These are phyloP conservation scores for Sycon ciliatum DNA, from an alignment of 37 sponge, comb jelly and placozoan species.

Conservation along the genomic window DNA sequence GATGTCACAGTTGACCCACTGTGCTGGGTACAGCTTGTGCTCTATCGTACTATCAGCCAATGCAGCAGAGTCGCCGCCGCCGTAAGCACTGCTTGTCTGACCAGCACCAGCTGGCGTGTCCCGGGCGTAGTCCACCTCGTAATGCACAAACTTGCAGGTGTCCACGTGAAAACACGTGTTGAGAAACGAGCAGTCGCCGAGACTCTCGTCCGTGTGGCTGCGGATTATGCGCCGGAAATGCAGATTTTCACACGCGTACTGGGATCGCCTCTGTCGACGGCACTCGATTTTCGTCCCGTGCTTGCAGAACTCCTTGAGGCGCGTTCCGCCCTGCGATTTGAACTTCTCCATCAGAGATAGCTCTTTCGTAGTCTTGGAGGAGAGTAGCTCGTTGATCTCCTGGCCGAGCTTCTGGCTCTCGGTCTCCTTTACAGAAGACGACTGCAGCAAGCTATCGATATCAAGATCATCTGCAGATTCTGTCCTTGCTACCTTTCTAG, in stretches of 20 bases:
- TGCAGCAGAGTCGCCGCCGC: no score
- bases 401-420: constrained; percentile 57
- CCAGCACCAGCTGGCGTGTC: not conserved
- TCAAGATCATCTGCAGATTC: no score
- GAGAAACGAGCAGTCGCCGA: constrained; percentile 96
- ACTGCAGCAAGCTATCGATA: constrained; percentile 38
- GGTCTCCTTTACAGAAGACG: constrained; percentile 41
- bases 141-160: constrained; percentile 96
- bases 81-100: not conserved
- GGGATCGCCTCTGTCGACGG: constrained; percentile 35
- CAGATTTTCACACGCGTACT: constrained; percentile 67
- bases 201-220: constrained; percentile 73
- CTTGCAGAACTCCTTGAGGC: constrained; percentile 73
- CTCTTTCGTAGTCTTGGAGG: constrained; percentile 60
- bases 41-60: no score
- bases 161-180: constrained; percentile 96
- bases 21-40: constrained; percentile 52
- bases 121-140: constrained; percentile 56
- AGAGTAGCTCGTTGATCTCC: constrained; percentile 70
- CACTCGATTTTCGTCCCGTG: constrained; percentile 82
- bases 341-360: constrained; percentile 67
- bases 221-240: constrained; percentile 83
- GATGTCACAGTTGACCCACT: constrained; percentile 87
- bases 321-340: constrained; percentile 59
- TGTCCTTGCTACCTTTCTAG: no score